phyloP scores from a whole-genome alignment of 2,888 invertebrate genomes.

The Nebria brevicollis region DNA sequence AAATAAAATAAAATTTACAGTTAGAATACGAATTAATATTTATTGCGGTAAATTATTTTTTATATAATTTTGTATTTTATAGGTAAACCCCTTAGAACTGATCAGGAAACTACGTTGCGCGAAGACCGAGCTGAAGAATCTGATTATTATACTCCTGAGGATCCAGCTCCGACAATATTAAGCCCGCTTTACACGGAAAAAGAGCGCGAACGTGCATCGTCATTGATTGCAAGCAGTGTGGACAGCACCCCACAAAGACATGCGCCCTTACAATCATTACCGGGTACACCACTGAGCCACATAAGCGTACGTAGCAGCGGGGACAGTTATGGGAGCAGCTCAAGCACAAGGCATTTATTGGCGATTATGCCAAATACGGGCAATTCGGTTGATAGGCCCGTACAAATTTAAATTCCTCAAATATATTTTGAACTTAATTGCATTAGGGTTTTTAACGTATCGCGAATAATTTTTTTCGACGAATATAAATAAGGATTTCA shows the following conservation, averaged over 20 bases:
- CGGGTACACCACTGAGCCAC: constrained; percentile 76
- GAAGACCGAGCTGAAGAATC: constrained; percentile 73
- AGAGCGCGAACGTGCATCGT: constrained; percentile 36
- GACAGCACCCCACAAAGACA: constrained; percentile 61
- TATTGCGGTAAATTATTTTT: background rate
- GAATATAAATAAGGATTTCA: too few species aligned
- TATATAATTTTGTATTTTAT: constrained; percentile 13
- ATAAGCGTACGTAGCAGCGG: constrained; percentile 79
- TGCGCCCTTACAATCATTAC: constrained; percentile 53
- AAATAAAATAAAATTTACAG: too few species aligned
- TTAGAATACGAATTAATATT: background rate
- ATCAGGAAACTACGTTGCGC: constrained; percentile 52
- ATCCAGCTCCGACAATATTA: constrained; percentile 74
- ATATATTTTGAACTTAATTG: background rate
- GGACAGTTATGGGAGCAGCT: constrained; percentile 83
- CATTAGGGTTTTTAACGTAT: too few species aligned
- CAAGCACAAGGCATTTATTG: constrained; percentile 80
- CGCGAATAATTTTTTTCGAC: too few species aligned
- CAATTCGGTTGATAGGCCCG: constrained; percentile 55
- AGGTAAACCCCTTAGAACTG: constrained; percentile 8
- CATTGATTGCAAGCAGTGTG: constrained; percentile 55
- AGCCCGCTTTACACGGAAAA: constrained; percentile 67
- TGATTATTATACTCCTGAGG: constrained; percentile 83
- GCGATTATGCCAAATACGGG: constrained; percentile 62
- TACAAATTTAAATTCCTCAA: constrained; percentile 55